These are phyloP conservation scores for Acyrthosiphon pisum DNA, from an alignment of 1,140 invertebrate genomes.

Conservation along the genomic window DNA sequence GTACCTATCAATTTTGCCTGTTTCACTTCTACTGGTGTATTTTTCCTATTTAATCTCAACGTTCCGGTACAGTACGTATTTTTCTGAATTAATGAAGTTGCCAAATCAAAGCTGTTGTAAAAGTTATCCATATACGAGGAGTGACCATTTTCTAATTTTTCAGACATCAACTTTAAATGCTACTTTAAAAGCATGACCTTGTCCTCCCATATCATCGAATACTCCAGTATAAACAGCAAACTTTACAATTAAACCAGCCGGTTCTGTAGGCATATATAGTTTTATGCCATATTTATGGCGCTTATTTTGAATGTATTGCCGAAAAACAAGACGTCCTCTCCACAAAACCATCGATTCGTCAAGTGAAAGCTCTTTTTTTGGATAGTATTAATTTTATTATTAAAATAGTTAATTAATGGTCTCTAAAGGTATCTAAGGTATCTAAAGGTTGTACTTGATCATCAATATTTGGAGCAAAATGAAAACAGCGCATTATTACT, in stretches of 20 bases:
- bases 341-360: constrained; percentile 19
- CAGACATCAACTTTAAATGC: too few species aligned
- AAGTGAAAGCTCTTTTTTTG: constrained; percentile 21
- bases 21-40: constrained; percentile 23
- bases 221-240: background rate
- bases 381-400: constrained; percentile 28
- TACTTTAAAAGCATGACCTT: background rate
- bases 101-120: background rate
- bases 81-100: background rate
- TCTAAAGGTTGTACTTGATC: constrained; percentile 4
- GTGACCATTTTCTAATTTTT: too few species aligned
- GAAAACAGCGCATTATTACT: constrained; percentile 23
- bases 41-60: background rate
- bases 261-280: background rate
- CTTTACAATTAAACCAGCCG: background rate
- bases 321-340: constrained; percentile 29
- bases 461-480: constrained; percentile 40
- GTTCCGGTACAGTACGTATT: background rate
- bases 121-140: too few species aligned
- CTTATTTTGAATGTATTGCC: constrained; percentile 24
- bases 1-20: background rate
- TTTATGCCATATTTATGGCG: background rate
- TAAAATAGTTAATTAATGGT: constrained; percentile 23
- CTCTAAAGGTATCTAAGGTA: background rate
- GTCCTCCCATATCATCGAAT: background rate